These are phyloP conservation scores for Nebria ingens DNA, from an alignment of 1,140 invertebrate genomes.

Conservation along the genomic window DNA sequence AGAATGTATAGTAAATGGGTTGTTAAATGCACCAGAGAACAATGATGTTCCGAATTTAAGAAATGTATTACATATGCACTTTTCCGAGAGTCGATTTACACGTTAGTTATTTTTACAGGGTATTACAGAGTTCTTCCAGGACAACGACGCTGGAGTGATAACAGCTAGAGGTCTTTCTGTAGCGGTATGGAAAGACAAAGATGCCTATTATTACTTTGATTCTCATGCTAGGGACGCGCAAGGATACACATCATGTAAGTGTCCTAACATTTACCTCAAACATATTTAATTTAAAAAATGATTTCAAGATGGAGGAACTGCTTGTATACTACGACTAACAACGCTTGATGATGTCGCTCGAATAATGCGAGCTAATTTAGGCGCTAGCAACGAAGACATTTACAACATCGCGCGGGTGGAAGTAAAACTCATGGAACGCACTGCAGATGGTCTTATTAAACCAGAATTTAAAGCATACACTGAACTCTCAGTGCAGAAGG, in stretches of 20 bases:
- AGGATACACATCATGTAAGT: constrained; percentile 24
- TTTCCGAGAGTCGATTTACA: constrained; percentile 26
- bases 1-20: constrained; percentile 29
- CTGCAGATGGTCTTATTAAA: constrained; percentile 19
- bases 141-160: constrained; percentile 34
- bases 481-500: constrained; percentile 19
- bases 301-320: constrained; percentile 23
- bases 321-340: constrained; percentile 22
- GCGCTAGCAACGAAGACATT: constrained; percentile 18
- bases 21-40: constrained; percentile 30
- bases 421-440: constrained; percentile 19
- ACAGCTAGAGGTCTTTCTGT: constrained; percentile 35
- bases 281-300: neutral
- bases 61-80: constrained; percentile 30
- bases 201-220: constrained; percentile 37
- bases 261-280: neutral
- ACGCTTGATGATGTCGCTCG: constrained; percentile 21
- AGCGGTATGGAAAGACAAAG: constrained; percentile 35
- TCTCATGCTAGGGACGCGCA: constrained; percentile 40
- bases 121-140: constrained; percentile 35
- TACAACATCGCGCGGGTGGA: constrained; percentile 27
- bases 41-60: constrained; percentile 34
- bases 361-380: constrained; percentile 23
- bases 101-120: constrained; percentile 26
- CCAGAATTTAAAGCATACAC: constrained; percentile 25